Conservation (phyloP, 2,797 vertebrate genomes). For the Melopsittacus undulatus region DNA sequence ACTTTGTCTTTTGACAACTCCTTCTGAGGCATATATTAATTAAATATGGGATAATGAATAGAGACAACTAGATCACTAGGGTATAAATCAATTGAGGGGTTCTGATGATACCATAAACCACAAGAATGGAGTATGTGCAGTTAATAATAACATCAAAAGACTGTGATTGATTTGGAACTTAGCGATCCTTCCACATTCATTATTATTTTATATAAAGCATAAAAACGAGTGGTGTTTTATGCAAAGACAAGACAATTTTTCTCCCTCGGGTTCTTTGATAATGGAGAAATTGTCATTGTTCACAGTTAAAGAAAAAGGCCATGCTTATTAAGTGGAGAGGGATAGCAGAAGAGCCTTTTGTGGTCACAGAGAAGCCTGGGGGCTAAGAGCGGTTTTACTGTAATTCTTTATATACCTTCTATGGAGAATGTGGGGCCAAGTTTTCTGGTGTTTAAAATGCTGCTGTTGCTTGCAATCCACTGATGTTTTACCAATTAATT, state of each 20-base stretch:
- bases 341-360: not conserved
- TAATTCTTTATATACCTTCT: not conserved
- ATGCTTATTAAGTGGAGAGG: not conserved
- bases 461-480: not conserved
- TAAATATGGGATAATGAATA: slow-evolving; percentile 73
- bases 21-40: slow-evolving; percentile 69
- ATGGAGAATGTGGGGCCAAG: not conserved
- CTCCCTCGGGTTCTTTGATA: not conserved
- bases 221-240: slow-evolving; percentile 45
- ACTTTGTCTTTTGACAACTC: slow-evolving; percentile 72
- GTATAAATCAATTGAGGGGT: slow-evolving; percentile 72
- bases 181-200: slow-evolving; percentile 63
- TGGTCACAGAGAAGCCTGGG: not conserved
- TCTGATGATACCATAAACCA: slow-evolving; percentile 73
- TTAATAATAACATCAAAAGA: slow-evolving; percentile 70
- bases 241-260: slow-evolving; percentile 17
- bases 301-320: not conserved
- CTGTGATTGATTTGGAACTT: slow-evolving; percentile 69
- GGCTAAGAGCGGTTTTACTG: not conserved
- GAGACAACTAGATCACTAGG: slow-evolving; percentile 66
- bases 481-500: not conserved
- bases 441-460: not conserved
- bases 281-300: slow-evolving; percentile 31
- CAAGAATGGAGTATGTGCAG: slow-evolving; percentile 66
- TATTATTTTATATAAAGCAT: slow-evolving; percentile 70